Evolutionary conservation across 2,113 vertebrate species (phyloP).

Genomic region (Deroptyus accipitrinus): DNA sequence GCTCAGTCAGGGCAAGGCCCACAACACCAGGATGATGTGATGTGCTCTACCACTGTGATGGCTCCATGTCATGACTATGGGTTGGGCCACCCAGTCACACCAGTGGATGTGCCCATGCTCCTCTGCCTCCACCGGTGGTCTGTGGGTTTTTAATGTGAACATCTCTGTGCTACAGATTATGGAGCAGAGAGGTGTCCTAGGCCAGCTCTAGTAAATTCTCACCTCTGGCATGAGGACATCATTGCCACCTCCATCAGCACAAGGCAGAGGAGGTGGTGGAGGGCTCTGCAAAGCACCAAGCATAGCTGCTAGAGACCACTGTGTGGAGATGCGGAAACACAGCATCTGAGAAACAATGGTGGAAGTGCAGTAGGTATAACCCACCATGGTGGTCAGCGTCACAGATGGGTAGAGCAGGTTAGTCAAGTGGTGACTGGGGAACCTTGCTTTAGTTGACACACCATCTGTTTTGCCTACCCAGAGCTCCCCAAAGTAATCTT

Average conservation of each 20-base stretch:
- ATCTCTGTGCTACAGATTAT: background rate
- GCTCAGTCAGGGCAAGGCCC: background rate
- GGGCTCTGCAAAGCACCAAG: background rate
- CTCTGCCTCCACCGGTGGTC: background rate
- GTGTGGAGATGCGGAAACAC: background rate
- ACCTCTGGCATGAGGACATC: background rate
- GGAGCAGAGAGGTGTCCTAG: background rate
- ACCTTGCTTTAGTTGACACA: background rate
- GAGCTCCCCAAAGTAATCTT: background rate
- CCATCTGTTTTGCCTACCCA: background rate
- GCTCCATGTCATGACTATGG: fast-evolving
- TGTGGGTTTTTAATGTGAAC: background rate
- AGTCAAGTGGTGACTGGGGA: background rate
- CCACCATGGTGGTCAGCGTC: background rate
- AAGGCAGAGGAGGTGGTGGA: background rate
- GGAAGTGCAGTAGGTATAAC: background rate
- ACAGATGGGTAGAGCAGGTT: fast-evolving
- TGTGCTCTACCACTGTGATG: too few relatives aligned
- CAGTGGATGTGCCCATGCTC: background rate
- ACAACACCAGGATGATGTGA: fast-evolving
- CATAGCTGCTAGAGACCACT: background rate
- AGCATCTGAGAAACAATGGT: background rate
- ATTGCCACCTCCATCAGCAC: fast-evolving
- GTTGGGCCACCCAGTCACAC: background rate
- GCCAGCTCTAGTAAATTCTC: background rate